phyloP scores from a whole-genome alignment of 1,140 invertebrate genomes.

The Hirudo medicinalis region DNA sequence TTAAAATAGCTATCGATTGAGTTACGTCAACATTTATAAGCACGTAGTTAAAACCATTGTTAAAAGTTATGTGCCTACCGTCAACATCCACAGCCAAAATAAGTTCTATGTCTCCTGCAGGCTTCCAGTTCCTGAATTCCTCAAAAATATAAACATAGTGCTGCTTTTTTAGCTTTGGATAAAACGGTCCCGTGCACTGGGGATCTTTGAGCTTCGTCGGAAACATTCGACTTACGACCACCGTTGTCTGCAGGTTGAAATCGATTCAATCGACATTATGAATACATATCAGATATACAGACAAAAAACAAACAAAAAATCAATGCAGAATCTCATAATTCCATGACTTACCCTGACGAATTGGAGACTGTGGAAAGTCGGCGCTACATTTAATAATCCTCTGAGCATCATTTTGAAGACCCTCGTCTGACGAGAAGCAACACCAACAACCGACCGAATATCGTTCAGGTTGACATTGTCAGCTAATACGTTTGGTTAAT shows the following conservation, averaged over 20 bases:
- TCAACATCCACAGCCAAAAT: not conserved
- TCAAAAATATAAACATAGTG: not conserved
- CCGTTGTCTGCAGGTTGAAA: not conserved
- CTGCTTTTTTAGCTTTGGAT: not conserved
- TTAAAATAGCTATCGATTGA: too few species aligned
- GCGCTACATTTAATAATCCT: not conserved
- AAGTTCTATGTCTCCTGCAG: not conserved
- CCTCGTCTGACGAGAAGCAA: not conserved
- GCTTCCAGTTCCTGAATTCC: not conserved
- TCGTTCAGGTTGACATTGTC: too few species aligned
- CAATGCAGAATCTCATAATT: too few species aligned
- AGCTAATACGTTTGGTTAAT: too few species aligned
- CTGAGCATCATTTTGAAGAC: not conserved
- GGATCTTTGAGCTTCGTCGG: not conserved
- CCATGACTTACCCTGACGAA: too few species aligned
- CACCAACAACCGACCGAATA: not conserved
- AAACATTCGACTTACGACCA: not conserved
- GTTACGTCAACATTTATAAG: too few species aligned
- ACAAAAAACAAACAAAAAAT: too few species aligned
- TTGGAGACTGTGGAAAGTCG: constrained; percentile 41
- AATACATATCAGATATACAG: too few species aligned
- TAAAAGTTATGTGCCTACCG: not conserved
- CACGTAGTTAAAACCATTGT: too few species aligned
- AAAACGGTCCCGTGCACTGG: not conserved
- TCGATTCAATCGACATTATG: too few species aligned